Evolutionary conservation across 2,113 vertebrate species (phyloP), one percentile per base, ranked within the genome.

Genomic region (Sinocyclocheilus maitianheensis): DNA sequence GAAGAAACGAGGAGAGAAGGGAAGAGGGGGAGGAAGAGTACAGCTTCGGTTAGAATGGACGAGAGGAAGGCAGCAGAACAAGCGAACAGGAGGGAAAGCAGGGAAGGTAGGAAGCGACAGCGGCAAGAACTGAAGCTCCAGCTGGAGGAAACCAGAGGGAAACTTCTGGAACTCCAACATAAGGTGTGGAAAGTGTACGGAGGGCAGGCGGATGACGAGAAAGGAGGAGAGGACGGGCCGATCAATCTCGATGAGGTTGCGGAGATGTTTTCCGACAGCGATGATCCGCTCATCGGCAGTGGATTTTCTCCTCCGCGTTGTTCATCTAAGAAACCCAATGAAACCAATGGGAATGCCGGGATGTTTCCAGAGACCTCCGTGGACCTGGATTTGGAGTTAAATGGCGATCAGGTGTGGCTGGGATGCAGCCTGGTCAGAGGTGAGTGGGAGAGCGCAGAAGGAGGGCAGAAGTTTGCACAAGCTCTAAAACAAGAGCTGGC

Each of bases 401-500:
- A 92, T 79, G 90, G 90, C 55, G 91, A 89, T 0, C 92, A 92
- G 55, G 62, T 95, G 89, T 94, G 93, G 94, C 75, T 94, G 85
- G 94, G 94, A 3, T 93, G 92, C 1, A 94, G 92, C 24, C 40
- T 93, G 86, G 85, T 92, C 1, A 91, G 93, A 62, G 93, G 93
- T 20, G 93, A 94, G 63, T 95, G 92, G 92, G 91, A 93, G 10
- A 92, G 76, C 22, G 43, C 72, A 8, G 83, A 84, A 60, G 90
- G 86, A 7, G 82, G 93, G 76, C 92, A 94, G 88, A 95, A 94
- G 88, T 95, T 95, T 74, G 94, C 93, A 11, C 93, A 93, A 84
- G 94, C 94, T 0, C 90, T 96, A 84, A 96, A 96, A 87, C 83
- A 93, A 81, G 95, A 96, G 89, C 79, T 96, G 82, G 92, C 94